Conservation (phyloP, 2,888 invertebrate genomes). For the Resseliella maxima region DNA sequence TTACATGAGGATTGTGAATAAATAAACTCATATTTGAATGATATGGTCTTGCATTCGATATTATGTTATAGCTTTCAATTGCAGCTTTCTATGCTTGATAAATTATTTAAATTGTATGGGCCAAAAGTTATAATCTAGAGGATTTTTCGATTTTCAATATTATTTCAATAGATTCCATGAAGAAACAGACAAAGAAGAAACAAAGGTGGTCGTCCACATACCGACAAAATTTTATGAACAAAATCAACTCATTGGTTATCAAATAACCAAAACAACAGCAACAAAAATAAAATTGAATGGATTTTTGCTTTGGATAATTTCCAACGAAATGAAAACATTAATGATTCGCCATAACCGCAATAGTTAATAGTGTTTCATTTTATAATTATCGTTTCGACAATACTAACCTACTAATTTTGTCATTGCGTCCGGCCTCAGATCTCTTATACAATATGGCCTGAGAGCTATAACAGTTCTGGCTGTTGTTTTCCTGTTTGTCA, state of each 20-base stretch:
- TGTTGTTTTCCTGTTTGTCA: slow-evolving; percentile 5
- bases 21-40: neutral
- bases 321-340: neutral
- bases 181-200: no score
- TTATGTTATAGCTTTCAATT: neutral
- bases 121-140: neutral
- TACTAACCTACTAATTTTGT: neutral
- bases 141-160: neutral
- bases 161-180: no score
- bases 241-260: neutral
- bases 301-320: neutral
- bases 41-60: neutral
- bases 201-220: no score
- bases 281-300: neutral
- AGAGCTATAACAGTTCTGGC: neutral
- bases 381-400: neutral
- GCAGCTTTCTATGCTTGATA: neutral
- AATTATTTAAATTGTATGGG: neutral
- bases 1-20: neutral
- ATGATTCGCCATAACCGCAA: neutral
- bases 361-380: neutral
- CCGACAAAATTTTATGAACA: neutral
- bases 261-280: neutral
- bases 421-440: neutral
- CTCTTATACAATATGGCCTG: neutral